Evolutionary conservation across 2,888 invertebrate species (phyloP).

Genomic region (Orthosia incerta): DNA sequence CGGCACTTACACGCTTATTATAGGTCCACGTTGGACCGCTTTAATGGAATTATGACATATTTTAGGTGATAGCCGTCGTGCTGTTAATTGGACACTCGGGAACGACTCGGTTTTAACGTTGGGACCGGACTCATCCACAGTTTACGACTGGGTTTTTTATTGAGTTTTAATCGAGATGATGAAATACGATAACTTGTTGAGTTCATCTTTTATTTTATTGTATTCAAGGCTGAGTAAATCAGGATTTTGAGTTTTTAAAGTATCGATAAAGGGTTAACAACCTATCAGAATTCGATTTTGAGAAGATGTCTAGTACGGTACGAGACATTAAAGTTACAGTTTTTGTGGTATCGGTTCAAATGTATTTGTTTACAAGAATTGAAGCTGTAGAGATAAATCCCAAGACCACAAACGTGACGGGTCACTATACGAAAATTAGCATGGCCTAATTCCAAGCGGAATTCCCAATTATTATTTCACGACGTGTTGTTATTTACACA

Average conservation of each 20-base stretch:
- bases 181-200: conserved; percentile 39
- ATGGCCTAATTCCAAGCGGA: conserved; percentile 11
- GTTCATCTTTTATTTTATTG: conserved; percentile 27
- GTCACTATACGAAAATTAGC: conserved; percentile 15
- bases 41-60: conserved; percentile 70
- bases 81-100: conserved; percentile 64
- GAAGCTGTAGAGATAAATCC: neutral
- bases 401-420: conserved; percentile 3
- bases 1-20: conserved; percentile 85
- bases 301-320: neutral
- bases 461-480: conserved; percentile 31
- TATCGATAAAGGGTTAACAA: conserved; percentile 26
- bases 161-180: conserved; percentile 51
- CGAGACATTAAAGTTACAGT: neutral
- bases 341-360: neutral
- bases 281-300: conserved; percentile 4
- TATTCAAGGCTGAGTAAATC: conserved; percentile 17
- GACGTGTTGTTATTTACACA: conserved; percentile 24
- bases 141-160: conserved; percentile 62
- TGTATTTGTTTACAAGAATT: conserved; percentile 4
- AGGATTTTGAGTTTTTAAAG: conserved; percentile 17
- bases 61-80: conserved; percentile 58
- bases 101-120: conserved; percentile 44
- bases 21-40: conserved; percentile 67
- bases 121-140: conserved; percentile 47